Conservation (phyloP, 2,797 vertebrate genomes). For the Loriculus beryllinus region DNA sequence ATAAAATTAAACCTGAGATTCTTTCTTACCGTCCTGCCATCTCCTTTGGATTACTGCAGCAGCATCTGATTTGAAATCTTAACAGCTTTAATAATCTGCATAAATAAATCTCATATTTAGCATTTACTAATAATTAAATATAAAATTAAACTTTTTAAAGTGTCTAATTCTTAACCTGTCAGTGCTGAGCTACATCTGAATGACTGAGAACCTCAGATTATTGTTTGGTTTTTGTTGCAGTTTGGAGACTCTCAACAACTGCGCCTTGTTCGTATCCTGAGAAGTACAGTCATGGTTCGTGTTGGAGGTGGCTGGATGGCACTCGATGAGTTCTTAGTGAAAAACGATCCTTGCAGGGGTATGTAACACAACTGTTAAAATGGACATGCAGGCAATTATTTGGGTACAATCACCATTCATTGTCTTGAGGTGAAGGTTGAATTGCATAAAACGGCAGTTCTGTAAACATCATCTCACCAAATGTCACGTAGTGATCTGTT, state of each 20-base stretch:
- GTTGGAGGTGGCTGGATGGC: constrained; percentile 99
- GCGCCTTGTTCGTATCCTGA: constrained; percentile 93
- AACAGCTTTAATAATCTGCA: constrained; percentile 64
- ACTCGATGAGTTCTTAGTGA: constrained; percentile 97
- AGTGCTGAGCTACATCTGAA: background rate
- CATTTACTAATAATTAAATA: constrained; percentile 74
- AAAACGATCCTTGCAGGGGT: constrained; percentile 99
- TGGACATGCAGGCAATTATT: background rate
- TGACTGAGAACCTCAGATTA: constrained; percentile 24
- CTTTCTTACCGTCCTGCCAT: constrained; percentile 40
- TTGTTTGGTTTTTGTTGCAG: constrained; percentile 73
- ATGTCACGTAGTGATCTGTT: background rate
- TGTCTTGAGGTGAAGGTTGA: constrained; percentile 1
- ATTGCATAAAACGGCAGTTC: constrained; percentile 25
- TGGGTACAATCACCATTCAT: background rate
- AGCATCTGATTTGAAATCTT: constrained; percentile 55
- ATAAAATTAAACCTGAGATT: constrained; percentile 55
- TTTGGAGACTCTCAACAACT: constrained; percentile 98
- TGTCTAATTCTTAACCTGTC: constrained; percentile 44
- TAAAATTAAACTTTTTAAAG: constrained; percentile 34
- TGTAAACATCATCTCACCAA: constrained; percentile 39
- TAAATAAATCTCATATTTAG: constrained; percentile 46
- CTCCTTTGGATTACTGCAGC: constrained; percentile 68
- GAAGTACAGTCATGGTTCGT: constrained; percentile 98
- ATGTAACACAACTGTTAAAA: constrained; percentile 56